Evolutionary conservation across 2,888 invertebrate genomes (phyloP).

Genomic region (Eupithecia pulchellata): DNA sequence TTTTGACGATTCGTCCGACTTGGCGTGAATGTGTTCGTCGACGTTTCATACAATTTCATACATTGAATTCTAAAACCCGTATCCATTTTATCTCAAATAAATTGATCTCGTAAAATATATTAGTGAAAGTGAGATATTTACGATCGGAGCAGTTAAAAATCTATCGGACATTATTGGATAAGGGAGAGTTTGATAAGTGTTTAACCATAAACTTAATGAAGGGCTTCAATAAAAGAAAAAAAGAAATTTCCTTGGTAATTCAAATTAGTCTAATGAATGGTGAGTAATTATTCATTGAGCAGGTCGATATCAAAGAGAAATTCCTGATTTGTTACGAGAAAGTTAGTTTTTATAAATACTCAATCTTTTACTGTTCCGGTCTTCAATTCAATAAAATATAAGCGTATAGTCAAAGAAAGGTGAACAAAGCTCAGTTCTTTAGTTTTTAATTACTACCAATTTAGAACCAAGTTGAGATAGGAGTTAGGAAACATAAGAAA

Average conservation of each 20-base stretch:
- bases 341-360: slow-evolving; percentile 19
- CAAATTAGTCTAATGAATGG: slow-evolving; percentile 60
- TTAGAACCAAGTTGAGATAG: neutral
- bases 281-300: slow-evolving; percentile 52
- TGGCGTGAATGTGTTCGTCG: neutral
- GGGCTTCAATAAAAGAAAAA: slow-evolving; percentile 66
- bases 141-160: slow-evolving; percentile 58
- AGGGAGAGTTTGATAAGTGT: slow-evolving; percentile 58
- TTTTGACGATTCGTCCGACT: neutral
- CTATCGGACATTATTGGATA: slow-evolving; percentile 54
- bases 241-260: slow-evolving; percentile 69
- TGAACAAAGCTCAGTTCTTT: neutral
- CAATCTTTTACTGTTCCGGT: too few species aligned
- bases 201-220: slow-evolving; percentile 69
- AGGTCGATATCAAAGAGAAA: slow-evolving; percentile 38
- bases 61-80: neutral
- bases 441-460: neutral
- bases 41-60: neutral
- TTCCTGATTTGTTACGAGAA: slow-evolving; percentile 40
- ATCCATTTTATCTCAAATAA: slow-evolving; percentile 37
- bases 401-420: neutral
- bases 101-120: slow-evolving; percentile 46
- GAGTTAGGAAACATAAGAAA: neutral
- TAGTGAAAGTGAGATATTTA: slow-evolving; percentile 70
- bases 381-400: neutral